Base-by-base conservation (phyloP, 2,888 invertebrate genomes). In the Pemphredon lugubris region DNA sequence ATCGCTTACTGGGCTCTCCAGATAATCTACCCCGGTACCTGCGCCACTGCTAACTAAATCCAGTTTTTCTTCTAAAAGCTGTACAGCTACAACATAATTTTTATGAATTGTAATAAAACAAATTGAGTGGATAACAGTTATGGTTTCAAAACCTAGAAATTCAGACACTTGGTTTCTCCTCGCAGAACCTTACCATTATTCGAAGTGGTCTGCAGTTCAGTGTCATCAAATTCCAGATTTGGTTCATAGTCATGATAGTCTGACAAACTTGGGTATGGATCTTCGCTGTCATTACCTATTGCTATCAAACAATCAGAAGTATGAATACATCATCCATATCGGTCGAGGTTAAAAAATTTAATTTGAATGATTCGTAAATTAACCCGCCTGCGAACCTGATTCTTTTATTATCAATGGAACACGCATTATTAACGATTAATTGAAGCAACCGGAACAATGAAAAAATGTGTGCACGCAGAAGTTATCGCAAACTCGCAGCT, bases 221-320 rank as follows among this genome's bases (percentile, higher is more conserved):
- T 96, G 90, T 98, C 98, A 91, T 98, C 98, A 91, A 98, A 98
- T 90, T 98, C 98, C 88, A 98, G 92, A 90, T 97, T 96, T 11
- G 98, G 98, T 90, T 98, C 98, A 89, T 97, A 96, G 91, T 97
- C 97, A 88, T 97, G 96, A 88, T 94, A 95, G 90, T 97, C 97
- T 30, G 97, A 97, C 67, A 97, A 92, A 90, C 97, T 97, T 54
- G 96, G 96, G 89, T 95, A 94, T 6, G 94, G 93, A 85, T 96
- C 97, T 75, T 96, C 96, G 66, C 91, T 91, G 78, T 92, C 92
- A 80, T 93, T 89, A 75, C 83, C 83, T 30, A 80, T 76, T 66
- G 85, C 88, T 88, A 76, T 61, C 63, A 39, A 30, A 75, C 7
- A 73, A 51, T 71, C 21, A 58, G 16, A 73, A 55, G 60, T 59